Conservation (phyloP, 30 jellyfish, hydroid and myxozoan genomes). For the Cassiopea andromeda region DNA sequence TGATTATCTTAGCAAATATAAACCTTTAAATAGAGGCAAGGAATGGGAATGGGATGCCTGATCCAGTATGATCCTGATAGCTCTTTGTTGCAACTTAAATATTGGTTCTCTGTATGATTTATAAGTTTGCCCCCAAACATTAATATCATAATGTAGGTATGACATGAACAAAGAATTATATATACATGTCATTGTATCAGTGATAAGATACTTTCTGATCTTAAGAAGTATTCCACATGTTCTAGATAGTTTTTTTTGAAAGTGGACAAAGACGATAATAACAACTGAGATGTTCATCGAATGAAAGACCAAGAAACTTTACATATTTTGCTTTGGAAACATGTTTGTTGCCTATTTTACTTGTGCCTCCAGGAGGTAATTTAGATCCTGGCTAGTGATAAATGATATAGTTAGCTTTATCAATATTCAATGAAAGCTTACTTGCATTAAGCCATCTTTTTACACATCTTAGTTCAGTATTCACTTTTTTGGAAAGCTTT, state of each 20-base stretch:
- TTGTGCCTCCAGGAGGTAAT: not conserved
- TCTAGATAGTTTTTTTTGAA: not conserved
- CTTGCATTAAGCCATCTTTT: too few relatives aligned
- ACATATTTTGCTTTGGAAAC: not conserved
- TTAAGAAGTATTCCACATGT: slow-evolving; percentile 4
- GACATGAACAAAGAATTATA: not conserved
- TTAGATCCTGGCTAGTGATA: not conserved
- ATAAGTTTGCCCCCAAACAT: not conserved
- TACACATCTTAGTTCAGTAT: too few relatives aligned
- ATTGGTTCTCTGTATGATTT: slow-evolving; percentile 7
- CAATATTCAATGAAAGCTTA: too few relatives aligned
- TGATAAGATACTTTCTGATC: not conserved
- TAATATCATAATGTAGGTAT: not conserved
- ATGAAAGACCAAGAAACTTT: not conserved
- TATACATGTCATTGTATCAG: not conserved
- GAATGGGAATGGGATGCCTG: not conserved
- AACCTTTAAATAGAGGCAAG: not conserved
- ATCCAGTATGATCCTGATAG: not conserved
- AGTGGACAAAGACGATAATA: not conserved
- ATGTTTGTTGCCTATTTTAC: not conserved
- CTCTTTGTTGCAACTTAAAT: slow-evolving; percentile 1
- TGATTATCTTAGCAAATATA: slow-evolving; percentile 15
- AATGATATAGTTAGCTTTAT: too few relatives aligned
- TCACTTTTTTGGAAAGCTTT: too few relatives aligned
- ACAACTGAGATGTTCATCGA: not conserved